phyloP scores from a whole-genome alignment of 2,888 invertebrate genomes.

The Colletes collaris region DNA sequence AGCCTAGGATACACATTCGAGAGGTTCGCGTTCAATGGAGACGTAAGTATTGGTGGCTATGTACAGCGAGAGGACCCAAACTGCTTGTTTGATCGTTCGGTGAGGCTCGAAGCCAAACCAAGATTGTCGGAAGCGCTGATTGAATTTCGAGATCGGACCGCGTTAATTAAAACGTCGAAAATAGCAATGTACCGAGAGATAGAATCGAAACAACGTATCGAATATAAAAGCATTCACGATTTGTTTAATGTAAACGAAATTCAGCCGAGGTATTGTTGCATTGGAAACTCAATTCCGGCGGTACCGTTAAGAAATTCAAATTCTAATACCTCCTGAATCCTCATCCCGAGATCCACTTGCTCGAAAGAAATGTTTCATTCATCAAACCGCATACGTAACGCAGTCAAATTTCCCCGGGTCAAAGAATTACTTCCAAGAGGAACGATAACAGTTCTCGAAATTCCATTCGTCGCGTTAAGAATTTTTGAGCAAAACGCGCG shows the following conservation, averaged over 20 bases:
- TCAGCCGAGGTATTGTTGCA: slow-evolving; percentile 3
- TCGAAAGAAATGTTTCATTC: slow-evolving; percentile 63
- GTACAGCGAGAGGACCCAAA: slow-evolving; percentile 23
- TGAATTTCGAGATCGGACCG: background rate
- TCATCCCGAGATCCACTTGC: slow-evolving; percentile 36
- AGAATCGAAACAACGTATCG: background rate
- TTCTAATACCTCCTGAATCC: slow-evolving; percentile 59
- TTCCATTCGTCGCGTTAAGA: background rate
- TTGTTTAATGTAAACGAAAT: slow-evolving; percentile 12
- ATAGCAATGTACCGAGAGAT: too few species aligned
- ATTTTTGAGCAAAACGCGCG: background rate
- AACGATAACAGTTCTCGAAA: slow-evolving; percentile 4
- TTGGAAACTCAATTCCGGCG: slow-evolving; percentile 33
- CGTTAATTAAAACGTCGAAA: slow-evolving; percentile 8
- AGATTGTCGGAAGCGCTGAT: slow-evolving; percentile 14
- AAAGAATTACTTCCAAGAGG: slow-evolving; percentile 29
- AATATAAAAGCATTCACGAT: background rate
- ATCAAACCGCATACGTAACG: slow-evolving; percentile 33
- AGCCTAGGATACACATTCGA: slow-evolving; percentile 35
- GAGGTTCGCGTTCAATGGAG: slow-evolving; percentile 44
- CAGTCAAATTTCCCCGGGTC: slow-evolving; percentile 43
- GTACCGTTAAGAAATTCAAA: slow-evolving; percentile 56
- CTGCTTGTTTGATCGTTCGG: slow-evolving; percentile 20
- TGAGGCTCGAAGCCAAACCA: background rate
- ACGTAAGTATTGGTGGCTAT: slow-evolving; percentile 46